Conservation (phyloP, 2,113 vertebrate species). For the Pampusana beccarii region DNA sequence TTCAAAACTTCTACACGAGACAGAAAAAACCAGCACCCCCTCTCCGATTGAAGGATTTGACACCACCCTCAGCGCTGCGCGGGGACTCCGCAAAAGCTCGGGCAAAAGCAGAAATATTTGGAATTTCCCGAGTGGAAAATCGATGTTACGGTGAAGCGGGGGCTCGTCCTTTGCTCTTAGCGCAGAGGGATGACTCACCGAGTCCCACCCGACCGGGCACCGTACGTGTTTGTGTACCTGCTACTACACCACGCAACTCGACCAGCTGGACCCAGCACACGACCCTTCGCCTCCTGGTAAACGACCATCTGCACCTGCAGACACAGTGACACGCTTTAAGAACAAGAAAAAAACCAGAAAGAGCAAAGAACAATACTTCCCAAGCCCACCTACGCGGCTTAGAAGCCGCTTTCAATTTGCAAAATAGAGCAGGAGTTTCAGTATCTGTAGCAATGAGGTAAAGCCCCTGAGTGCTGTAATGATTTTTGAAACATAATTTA, state of each 20-base stretch:
- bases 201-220: background rate
- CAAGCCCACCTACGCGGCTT: background rate
- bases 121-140: background rate
- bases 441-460: background rate
- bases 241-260: background rate
- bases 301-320: background rate
- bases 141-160: accelerated
- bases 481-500: background rate
- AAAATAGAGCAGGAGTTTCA: background rate
- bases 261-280: background rate
- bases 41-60: background rate
- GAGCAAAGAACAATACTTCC: background rate
- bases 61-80: accelerated
- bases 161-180: background rate
- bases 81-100: background rate
- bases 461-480: background rate
- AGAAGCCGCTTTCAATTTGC: background rate
- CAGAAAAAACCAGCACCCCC: background rate
- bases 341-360: background rate
- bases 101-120: background rate
- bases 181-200: background rate
- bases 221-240: accelerated
- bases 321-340: background rate
- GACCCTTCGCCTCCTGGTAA: background rate
- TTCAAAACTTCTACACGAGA: background rate